Percentiles rank a stretch among this genome's conserved stretches.
phyloP scores from a whole-genome alignment of 2,113 vertebrate species.

The Pteronura brasiliensis region DNA sequence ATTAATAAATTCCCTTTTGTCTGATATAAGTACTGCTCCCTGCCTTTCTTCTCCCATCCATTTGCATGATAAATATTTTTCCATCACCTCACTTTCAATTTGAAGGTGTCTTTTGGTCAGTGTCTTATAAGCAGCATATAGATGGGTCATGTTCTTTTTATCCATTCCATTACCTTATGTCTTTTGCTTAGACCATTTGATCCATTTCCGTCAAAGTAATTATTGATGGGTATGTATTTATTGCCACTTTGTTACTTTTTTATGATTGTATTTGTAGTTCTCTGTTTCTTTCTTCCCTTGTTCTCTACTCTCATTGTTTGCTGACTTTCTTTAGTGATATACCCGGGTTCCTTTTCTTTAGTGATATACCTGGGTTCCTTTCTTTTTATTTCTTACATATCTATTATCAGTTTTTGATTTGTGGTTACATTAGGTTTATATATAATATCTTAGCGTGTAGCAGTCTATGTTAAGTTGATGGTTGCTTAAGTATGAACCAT shows the following conservation, averaged over 20 bases:
- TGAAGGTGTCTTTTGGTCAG: not conserved
- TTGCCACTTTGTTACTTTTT: not conserved
- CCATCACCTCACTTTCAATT: not conserved
- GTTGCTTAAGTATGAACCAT: too few relatives aligned
- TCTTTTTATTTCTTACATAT: too few relatives aligned
- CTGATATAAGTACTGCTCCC: not conserved
- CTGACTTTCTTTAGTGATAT: not conserved
- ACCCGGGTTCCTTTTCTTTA: not conserved
- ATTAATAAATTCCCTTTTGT: not conserved
- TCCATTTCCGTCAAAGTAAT: not conserved
- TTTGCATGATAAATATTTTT: not conserved
- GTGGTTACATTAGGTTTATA: too few relatives aligned
- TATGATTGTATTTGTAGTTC: not conserved
- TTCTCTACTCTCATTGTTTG: not conserved
- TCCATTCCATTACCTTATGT: not conserved
- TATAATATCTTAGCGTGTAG: too few relatives aligned
- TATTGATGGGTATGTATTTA: not conserved
- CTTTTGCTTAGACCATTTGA: not conserved
- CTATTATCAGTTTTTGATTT: too few relatives aligned
- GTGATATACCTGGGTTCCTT: not conserved
- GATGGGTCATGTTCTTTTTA: not conserved
- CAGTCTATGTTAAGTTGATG: too few relatives aligned
- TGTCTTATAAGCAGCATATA: not conserved
- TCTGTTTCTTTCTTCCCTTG: not conserved
- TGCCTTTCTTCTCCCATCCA: not conserved